These are phyloP conservation scores for Penaeus chinensis DNA, from an alignment of 1,140 invertebrate species.

Conservation along the genomic window DNA sequence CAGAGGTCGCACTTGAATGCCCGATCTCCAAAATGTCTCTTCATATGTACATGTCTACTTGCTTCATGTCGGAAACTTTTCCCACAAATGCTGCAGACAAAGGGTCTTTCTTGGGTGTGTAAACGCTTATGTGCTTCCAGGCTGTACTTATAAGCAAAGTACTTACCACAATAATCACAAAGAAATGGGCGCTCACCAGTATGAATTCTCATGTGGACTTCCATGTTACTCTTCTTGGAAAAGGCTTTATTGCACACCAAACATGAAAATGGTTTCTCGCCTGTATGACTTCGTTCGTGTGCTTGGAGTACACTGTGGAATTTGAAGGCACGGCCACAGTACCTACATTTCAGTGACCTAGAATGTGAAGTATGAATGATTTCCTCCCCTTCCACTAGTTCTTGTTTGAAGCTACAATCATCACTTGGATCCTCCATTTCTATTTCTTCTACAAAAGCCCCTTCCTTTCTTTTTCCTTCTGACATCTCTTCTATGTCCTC, in stretches of 20 bases:
- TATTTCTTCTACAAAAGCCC: no score
- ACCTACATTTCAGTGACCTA: background rate
- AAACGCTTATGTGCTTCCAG: slow-evolving; percentile 4
- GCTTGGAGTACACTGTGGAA: background rate
- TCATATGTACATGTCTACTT: slow-evolving; percentile 22
- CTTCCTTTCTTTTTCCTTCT: no score
- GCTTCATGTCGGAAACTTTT: slow-evolving; percentile 26
- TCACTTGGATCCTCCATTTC: no score
- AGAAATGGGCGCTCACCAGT: slow-evolving; percentile 26
- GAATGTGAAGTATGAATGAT: background rate
- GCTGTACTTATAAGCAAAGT: slow-evolving; percentile 17
- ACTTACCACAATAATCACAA: slow-evolving; percentile 16
- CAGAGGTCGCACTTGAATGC: slow-evolving; percentile 26
- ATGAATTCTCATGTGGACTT: slow-evolving; percentile 6
- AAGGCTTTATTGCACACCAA: slow-evolving; percentile 2
- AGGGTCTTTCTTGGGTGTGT: slow-evolving; percentile 18
- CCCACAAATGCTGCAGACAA: slow-evolving; percentile 16
- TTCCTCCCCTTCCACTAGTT: background rate
- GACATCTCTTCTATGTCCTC: no score
- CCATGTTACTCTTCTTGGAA: slow-evolving; percentile 28
- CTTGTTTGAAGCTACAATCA: background rate
- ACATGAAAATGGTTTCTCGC: slow-evolving; percentile 24
- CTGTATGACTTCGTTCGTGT: slow-evolving; percentile 17
- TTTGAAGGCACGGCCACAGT: background rate
- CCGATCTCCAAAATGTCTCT: slow-evolving; percentile 6